These are phyloP conservation scores for Steinernema hermaphroditum DNA, from an alignment of 2,888 invertebrate species.

Conservation along the genomic window DNA sequence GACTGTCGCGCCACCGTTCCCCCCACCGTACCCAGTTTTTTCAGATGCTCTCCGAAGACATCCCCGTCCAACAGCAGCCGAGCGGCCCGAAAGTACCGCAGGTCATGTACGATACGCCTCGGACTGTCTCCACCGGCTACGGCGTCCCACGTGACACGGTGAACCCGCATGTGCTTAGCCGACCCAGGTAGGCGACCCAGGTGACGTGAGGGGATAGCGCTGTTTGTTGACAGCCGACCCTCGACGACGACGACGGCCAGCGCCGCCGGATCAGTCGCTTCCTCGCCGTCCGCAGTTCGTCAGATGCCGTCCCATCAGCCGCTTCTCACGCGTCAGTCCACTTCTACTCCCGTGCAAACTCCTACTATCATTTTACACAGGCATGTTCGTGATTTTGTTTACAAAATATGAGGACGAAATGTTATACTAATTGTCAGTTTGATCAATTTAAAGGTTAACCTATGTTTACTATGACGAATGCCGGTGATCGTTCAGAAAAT, in stretches of 20 bases:
- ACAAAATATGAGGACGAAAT: too few relatives aligned
- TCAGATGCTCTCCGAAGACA: slow-evolving; percentile 1
- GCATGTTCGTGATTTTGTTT: background rate
- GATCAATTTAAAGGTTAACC: too few relatives aligned
- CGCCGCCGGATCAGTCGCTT: background rate
- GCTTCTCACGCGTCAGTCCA: slow-evolving; percentile 16
- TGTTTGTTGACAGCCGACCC: slow-evolving; percentile 4
- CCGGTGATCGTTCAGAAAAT: too few relatives aligned
- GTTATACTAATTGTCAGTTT: too few relatives aligned
- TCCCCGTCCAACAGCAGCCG: background rate
- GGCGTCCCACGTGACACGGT: slow-evolving; percentile 7
- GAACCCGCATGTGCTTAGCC: background rate
- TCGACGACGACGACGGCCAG: background rate
- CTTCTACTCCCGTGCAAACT: background rate
- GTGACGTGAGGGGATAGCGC: too few relatives aligned
- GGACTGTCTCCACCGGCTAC: background rate
- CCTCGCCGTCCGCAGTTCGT: background rate
- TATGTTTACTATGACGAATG: too few relatives aligned
- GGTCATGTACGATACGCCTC: background rate
- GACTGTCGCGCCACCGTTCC: background rate
- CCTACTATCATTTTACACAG: background rate
- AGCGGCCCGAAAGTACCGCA: background rate
- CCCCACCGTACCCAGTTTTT: background rate
- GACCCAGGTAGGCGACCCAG: slow-evolving; percentile 1
- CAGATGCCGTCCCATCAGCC: slow-evolving; percentile 8